Base-by-base conservation (phyloP, 2,888 invertebrate species). In the Fragum sueziense region DNA sequence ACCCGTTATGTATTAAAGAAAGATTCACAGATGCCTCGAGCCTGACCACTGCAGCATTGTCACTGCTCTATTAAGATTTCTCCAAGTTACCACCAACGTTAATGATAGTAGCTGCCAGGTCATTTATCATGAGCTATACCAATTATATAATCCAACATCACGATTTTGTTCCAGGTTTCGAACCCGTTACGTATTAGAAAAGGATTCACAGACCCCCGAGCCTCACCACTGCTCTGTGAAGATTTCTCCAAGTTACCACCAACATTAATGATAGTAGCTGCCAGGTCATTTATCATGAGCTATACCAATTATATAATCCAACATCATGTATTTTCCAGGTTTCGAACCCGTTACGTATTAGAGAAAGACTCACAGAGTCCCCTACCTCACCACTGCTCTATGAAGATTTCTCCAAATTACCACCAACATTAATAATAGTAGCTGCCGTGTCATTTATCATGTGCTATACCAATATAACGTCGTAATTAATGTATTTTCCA, bases 51-150 rank as follows among this genome's bases (percentile, higher is more conserved):
- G 7, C 71, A 87, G 34, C n/a, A n/a, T n/a, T n/a, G n/a, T n/a
- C n/a, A n/a, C n/a, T n/a, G n/a, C n/a, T n/a, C n/a, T 85, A 80
- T 52, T 81, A 85, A 51, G 83, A 83, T 47, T 91, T 90, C 73
- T 79, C 86, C n/a, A 80, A 81, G 22, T 76, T 90, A 29, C 91
- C 91, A 9, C 89, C 91, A 0, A 88, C 91, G 7, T 76, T 91
- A 33, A 84, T 92, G n/a, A 87, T 92, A 33, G 86, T 91, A 6
- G 91, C 92, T 4, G 91, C n/a, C n/a, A n/a, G n/a, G n/a, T n/a
- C n/a, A n/a, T n/a, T n/a, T n/a, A n/a, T n/a, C n/a, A n/a, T n/a
- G n/a, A n/a, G n/a, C n/a, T n/a, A n/a, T n/a, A n/a, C n/a, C n/a
- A n/a, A n/a, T n/a, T n/a, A n/a, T n/a, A n/a, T n/a, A n/a, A n/a